Conservation (phyloP, 2,888 invertebrate genomes). For the Eulithis testata region DNA sequence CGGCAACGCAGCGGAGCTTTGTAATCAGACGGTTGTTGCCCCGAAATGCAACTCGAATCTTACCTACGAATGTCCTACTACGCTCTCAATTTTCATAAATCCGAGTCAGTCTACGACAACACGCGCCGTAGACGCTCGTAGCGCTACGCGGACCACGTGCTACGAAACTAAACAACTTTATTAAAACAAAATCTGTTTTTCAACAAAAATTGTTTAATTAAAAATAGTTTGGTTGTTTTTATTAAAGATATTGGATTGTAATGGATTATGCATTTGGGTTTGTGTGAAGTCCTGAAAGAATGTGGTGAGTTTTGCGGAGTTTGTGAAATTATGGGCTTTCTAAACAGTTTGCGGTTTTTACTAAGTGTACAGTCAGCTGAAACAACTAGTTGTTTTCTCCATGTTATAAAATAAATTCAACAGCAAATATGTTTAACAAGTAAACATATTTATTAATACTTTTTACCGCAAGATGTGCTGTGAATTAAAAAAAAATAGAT, state of each 20-base stretch:
- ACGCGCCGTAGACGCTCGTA: conserved; percentile 26
- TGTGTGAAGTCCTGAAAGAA: conserved; percentile 20
- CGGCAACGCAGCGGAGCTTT: too few species aligned
- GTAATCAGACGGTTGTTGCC: too few species aligned
- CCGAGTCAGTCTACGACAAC: conserved; percentile 15
- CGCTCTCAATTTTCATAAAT: neutral
- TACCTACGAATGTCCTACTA: too few species aligned
- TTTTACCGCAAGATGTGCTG: too few species aligned
- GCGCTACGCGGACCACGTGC: conserved; percentile 17
- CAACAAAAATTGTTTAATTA: neutral
- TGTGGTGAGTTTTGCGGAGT: conserved; percentile 29
- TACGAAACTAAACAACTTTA: conserved; percentile 14
- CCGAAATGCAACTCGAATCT: too few species aligned
- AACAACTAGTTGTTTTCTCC: too few species aligned
- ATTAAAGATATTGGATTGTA: neutral
- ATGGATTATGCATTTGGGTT: conserved; percentile 18
- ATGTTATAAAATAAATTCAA: too few species aligned
- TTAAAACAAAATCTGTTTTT: neutral
- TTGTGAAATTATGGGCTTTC: neutral
- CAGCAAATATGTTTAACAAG: too few species aligned
- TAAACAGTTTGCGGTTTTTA: neutral
- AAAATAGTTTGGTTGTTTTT: neutral
- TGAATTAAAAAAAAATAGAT: too few species aligned
- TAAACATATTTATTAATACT: too few species aligned
- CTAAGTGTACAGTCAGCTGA: neutral